Base-by-base conservation (phyloP, 64 coral and sea anemone species). In the Anthopleura sola region DNA sequence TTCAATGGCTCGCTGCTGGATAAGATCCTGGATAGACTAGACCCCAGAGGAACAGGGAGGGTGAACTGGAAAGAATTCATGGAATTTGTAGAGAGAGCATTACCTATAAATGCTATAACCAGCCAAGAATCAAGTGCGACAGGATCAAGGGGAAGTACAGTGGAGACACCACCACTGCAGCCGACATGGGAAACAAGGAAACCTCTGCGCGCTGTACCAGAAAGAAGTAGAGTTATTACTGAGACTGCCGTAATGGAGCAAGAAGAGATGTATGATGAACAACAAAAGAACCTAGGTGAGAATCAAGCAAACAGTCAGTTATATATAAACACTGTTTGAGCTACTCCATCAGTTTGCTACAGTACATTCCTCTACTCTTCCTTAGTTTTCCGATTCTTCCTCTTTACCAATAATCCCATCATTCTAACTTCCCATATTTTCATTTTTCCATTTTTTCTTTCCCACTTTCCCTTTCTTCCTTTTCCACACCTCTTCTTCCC, bases 1-100 rank as follows among this genome's bases (percentile, higher is more conserved):
- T 96, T 96, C 75, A 92, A 96, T 56, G 87, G 75, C 82, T 96
- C 94, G 39, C 85, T 96, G 46, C 71, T 96, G 36, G 94, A 96
- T 60, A 92, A 87, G 49, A 89, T 96, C 39, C 64, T 96, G 37
- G 71, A 89, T 81, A 49, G 94, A 84, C 60, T 96, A 74, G 94
- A 96, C 49, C 71, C 33, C 49, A 58, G 74, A 18, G 87, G 86
- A n/a, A 81, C 90, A 49, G 90, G 94, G 32, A 96, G 84, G 83
- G 87, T 96, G 5, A 93, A 89, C 34, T 97, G 94, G 94, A 34
- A 78, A 36, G 87, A 92, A 46, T 97, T 97, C 47, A 69, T 97
- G 55, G 81, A 55, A 23, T 97, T 97, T 57, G 49, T 97, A 75
- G 87, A 89, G 78, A 90, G 94, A 84, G 90, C 94, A 33, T 17